Base-by-base conservation (phyloP, 2,888 invertebrate species). In the Gerris lacustris region DNA sequence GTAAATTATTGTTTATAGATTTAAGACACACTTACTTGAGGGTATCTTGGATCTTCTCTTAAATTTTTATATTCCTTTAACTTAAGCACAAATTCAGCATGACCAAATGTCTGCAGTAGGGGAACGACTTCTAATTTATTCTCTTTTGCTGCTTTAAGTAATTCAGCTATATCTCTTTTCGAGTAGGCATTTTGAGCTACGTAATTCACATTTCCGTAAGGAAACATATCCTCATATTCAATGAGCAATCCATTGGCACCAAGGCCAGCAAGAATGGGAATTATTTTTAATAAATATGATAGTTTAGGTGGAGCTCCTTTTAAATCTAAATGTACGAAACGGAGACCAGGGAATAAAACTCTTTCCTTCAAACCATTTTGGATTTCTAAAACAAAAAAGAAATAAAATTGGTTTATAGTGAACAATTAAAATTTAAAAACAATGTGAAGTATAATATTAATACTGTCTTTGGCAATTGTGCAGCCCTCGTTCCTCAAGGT, bases 161-260 rank as follows among this genome's bases (percentile, higher is more conserved):
- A 80, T 72, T 83, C 82, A 73, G 79, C 79, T 70, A 86, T 81
- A 72, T 86, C 83, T 44, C 80, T 80, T 68, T 79, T 79, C 67
- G 83, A 81, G 78, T 92, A 94, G 69, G 86, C 84, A 78, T 89
- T 87, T 2, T 79, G 80, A 66, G 86, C 83, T 63, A 90, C 80
- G 73, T 79, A 80, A 74, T 85, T 85, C 45, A 79, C 79, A 44
- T 79, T 73, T 6, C 90, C 79, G 79, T 88, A 94, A 0, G 93
- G 92, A 80, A 93, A 93, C 89, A 90, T 92, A 77, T 94, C 93
- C 79, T 94, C 93, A 79, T 93, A 94, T 78, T 94, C 93, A 55
- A 94, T 82, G 6, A 93, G 81, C 11, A 94, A 78, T 0, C 91
- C 92, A 44, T 89, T 92, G 0, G 87, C 91, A 17, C 91, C 89